Percentiles rank a stretch among this genome's conserved stretches.
Conservation (phyloP, 2,888 invertebrate species). For the Drosophila neotestacea region DNA sequence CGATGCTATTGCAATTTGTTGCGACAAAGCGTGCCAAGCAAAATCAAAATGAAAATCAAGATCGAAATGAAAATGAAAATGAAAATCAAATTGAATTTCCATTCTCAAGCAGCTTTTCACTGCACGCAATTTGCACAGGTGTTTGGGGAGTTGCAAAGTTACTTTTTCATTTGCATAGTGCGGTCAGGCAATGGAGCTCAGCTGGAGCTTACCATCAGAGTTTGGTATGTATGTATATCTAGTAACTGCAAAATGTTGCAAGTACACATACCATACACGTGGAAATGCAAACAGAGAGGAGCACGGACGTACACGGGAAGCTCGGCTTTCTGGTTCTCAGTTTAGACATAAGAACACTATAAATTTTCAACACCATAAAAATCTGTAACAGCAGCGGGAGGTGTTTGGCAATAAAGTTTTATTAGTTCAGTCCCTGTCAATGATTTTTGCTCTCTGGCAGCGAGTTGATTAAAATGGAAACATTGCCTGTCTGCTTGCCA, state of each 20-base stretch:
- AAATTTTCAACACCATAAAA: slow-evolving; percentile 40
- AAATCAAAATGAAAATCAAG: slow-evolving; percentile 33
- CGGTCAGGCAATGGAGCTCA: not conserved
- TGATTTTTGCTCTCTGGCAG: slow-evolving; percentile 28
- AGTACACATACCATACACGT: not conserved
- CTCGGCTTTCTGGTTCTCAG: slow-evolving; percentile 4
- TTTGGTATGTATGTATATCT: not conserved
- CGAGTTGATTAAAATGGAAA: slow-evolving; percentile 52
- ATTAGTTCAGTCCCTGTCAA: slow-evolving; percentile 47
- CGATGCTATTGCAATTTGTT: slow-evolving; percentile 12
- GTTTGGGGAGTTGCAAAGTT: slow-evolving; percentile 7
- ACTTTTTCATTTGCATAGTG: slow-evolving; percentile 24
- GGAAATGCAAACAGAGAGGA: slow-evolving; percentile 21
- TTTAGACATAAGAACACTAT: slow-evolving; percentile 24
- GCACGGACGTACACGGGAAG: not conserved
- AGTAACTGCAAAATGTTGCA: slow-evolving; percentile 14
- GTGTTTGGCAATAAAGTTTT: slow-evolving; percentile 51
- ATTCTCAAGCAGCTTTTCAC: slow-evolving; percentile 21
- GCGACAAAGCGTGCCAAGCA: slow-evolving; percentile 6
- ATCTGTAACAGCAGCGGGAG: slow-evolving; percentile 6
- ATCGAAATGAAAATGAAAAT: slow-evolving; percentile 11
- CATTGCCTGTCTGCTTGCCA: slow-evolving; percentile 12
- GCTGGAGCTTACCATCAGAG: not conserved
- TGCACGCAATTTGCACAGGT: slow-evolving; percentile 14
- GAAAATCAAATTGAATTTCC: slow-evolving; percentile 49